Evolutionary conservation across 2,888 invertebrate species (phyloP).

Genomic region (Nezara viridula): DNA sequence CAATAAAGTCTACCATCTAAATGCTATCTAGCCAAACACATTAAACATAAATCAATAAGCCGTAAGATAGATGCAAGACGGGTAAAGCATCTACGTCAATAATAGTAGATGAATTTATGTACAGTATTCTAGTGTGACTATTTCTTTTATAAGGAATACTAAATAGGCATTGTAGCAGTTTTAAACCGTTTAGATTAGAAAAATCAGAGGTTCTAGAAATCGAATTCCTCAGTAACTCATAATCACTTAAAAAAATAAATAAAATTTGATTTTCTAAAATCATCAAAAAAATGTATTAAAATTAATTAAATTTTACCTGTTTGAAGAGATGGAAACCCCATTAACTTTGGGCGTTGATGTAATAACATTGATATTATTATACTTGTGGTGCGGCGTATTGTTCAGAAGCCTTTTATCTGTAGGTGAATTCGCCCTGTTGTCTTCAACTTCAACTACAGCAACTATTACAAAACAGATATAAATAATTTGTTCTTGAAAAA

Average conservation of each 20-base stretch:
- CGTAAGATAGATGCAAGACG: background rate
- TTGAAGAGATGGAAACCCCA: slow-evolving; percentile 54
- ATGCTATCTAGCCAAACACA: background rate
- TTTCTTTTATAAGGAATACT: background rate
- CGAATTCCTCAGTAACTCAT: background rate
- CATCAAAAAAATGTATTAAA: background rate
- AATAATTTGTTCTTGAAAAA: background rate
- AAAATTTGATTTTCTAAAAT: background rate
- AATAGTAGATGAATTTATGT: background rate
- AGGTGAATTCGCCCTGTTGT: slow-evolving; percentile 35
- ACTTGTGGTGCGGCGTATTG: slow-evolving; percentile 54
- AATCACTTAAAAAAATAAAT: background rate
- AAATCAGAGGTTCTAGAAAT: background rate
- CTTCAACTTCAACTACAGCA: slow-evolving; percentile 58
- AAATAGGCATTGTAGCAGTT: background rate
- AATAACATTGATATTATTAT: slow-evolving; percentile 55
- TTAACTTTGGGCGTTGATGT: slow-evolving; percentile 60
- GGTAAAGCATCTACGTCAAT: background rate
- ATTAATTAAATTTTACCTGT: slow-evolving; percentile 51
- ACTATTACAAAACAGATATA: slow-evolving; percentile 34
- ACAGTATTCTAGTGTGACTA: background rate
- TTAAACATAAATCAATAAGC: too few species aligned
- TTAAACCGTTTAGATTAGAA: background rate
- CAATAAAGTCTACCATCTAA: background rate
- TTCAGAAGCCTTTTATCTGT: slow-evolving; percentile 32